phyloP scores from a whole-genome alignment of 2,888 invertebrate species.

The Nephrotoma appendiculata region DNA sequence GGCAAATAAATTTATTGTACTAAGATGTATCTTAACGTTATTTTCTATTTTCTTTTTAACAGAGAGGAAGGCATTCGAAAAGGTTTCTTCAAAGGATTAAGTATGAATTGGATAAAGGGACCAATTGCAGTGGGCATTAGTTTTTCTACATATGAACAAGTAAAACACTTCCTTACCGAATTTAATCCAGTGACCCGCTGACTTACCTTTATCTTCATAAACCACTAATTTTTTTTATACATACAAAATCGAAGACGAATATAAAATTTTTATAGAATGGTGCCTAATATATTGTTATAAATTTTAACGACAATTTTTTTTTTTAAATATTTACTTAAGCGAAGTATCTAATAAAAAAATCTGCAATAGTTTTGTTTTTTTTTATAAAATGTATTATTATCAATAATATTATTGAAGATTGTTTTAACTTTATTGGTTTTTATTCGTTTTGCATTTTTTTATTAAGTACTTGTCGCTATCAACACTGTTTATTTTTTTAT shows the following conservation, averaged over 20 bases:
- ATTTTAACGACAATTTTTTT: background rate
- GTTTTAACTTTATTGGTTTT: background rate
- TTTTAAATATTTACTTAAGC: background rate
- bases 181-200: background rate
- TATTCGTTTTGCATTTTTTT: background rate
- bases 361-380: background rate
- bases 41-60: conserved; percentile 19
- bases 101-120: conserved; percentile 97
- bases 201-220: background rate
- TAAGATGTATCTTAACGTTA: background rate
- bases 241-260: background rate
- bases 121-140: conserved; percentile 89
- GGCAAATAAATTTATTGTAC: conserved; percentile 15
- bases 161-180: conserved; percentile 45
- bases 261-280: background rate
- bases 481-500: background rate
- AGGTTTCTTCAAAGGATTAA: conserved; percentile 96
- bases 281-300: background rate
- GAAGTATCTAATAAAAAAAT: background rate
- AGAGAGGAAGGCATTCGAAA: conserved; percentile 76
- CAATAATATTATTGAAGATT: background rate
- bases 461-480: background rate
- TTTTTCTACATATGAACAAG: conserved; percentile 84
- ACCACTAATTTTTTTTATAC: background rate
- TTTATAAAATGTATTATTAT: background rate